phyloP scores from a whole-genome alignment of 2,113 vertebrate species.

The Solenodon paradoxus region DNA sequence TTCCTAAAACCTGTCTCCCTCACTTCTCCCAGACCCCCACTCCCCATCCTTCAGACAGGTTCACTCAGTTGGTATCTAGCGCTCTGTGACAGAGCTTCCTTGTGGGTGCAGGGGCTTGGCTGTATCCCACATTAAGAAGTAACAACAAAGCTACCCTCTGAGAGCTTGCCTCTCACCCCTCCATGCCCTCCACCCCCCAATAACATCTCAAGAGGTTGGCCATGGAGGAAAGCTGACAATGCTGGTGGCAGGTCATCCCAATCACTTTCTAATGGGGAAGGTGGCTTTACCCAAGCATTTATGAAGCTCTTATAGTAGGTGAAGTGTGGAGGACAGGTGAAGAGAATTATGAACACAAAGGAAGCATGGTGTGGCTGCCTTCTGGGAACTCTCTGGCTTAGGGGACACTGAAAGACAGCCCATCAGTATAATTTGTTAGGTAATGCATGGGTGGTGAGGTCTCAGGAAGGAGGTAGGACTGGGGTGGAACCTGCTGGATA shows the following conservation, averaged over 20 bases:
- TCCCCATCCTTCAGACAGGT: neutral
- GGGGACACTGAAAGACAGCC: too few species aligned
- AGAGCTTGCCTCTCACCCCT: neutral
- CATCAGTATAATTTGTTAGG: too few species aligned
- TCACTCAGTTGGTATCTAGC: too few species aligned
- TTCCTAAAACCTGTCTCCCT: neutral
- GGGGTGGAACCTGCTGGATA: neutral
- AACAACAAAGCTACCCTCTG: neutral
- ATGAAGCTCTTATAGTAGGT: neutral
- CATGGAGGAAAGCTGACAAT: neutral
- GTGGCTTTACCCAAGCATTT: neutral
- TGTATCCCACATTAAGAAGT: neutral
- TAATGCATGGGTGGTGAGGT: neutral
- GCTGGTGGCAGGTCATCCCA: neutral
- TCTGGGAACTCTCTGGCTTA: too few species aligned
- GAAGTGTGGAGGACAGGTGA: neutral
- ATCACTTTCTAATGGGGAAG: neutral
- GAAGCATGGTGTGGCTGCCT: neutral
- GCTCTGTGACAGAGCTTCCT: neutral
- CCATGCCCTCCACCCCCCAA: too few species aligned
- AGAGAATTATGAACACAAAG: neutral
- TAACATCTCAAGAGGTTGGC: neutral
- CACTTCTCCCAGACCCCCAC: neutral
- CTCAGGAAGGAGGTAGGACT: neutral
- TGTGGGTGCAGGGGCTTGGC: neutral